Evolutionary conservation across 2,888 invertebrate species (phyloP).

Genomic region (Mechanitis mazaeus): DNA sequence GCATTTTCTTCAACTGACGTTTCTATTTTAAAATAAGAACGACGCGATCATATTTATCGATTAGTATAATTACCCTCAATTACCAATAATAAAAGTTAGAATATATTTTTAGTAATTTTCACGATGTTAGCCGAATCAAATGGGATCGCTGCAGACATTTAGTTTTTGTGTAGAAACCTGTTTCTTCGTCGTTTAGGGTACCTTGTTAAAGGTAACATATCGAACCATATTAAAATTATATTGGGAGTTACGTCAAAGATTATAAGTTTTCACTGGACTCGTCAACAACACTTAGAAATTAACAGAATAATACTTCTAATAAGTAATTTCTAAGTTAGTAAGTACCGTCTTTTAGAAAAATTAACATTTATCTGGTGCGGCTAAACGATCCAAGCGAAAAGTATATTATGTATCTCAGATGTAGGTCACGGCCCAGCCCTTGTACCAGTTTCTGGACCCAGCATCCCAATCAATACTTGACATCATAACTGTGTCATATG

Average conservation of each 20-base stretch:
- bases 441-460: constrained; percentile 63
- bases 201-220: constrained; percentile 9
- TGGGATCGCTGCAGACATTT: constrained; percentile 14
- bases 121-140: background rate
- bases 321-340: too few species aligned
- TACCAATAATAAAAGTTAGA: background rate
- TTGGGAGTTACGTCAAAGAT: too few species aligned
- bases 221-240: background rate
- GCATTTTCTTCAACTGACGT: background rate
- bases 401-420: constrained; percentile 37
- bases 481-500: constrained; percentile 17
- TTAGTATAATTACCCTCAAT: too few species aligned
- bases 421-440: constrained; percentile 68
- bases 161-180: constrained; percentile 34
- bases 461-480: constrained; percentile 65
- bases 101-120: background rate
- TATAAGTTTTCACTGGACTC: background rate
- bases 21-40: too few species aligned
- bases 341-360: background rate
- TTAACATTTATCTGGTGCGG: background rate
- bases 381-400: constrained; percentile 1
- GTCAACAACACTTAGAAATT: background rate
- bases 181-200: constrained; percentile 32
- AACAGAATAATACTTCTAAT: too few species aligned
- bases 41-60: too few species aligned